These are phyloP conservation scores for fruit fly (Drosophila melanogaster) DNA, from an alignment of 1,140 invertebrate genomes.

Conservation along the genomic window Release_6_plus_ISO1_MT NC_004354.4:18947501-18948000, in stretches of 20 bases:
- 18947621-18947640: neutral
- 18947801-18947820: neutral
- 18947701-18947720: no score
- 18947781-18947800: no score
- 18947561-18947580: constrained; percentile 28
- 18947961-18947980: neutral
- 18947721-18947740: no score
- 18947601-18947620: neutral
- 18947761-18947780: neutral
- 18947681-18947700: no score
- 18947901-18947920: constrained; percentile 12
- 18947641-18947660: neutral
- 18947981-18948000: constrained; percentile 4
- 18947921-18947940: constrained; percentile 6
- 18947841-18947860: constrained; percentile 34
- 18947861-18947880: constrained; percentile 17
- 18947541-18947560: constrained; percentile 24
- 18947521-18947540: constrained; percentile 20
- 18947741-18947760: no score
- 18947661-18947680: no score
- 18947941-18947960: neutral
- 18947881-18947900: constrained; percentile 41
- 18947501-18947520: constrained; percentile 20
- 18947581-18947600: constrained; percentile 7
- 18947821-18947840: constrained; percentile 22